phyloP scores from a whole-genome alignment of 2,797 vertebrate genomes.

The Gallinago stenura region DNA sequence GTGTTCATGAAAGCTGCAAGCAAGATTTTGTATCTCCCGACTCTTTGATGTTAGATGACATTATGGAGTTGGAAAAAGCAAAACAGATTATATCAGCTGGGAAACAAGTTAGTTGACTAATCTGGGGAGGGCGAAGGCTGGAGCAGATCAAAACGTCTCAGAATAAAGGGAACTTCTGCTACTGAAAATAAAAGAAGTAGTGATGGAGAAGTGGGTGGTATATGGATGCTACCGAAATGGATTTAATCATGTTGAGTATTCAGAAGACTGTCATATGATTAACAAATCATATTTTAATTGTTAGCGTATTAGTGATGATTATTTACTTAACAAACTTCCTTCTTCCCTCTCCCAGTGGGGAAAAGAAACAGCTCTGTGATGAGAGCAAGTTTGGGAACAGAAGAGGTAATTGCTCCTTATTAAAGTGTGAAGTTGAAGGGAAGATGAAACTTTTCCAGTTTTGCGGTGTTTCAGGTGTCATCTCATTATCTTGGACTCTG shows the following conservation, averaged over 20 bases:
- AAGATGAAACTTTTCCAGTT: not conserved
- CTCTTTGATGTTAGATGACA: conserved; percentile 15
- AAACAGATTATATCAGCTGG: not conserved
- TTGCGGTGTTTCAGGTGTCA: not conserved
- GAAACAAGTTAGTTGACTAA: conserved; percentile 41
- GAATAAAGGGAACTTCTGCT: conserved; percentile 3
- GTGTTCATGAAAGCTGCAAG: not conserved
- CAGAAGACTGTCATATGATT: conserved; percentile 30
- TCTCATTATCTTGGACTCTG: not conserved
- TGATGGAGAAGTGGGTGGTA: conserved; percentile 5
- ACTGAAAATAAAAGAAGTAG: not conserved
- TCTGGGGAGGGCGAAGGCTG: not conserved
- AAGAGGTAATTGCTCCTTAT: not conserved
- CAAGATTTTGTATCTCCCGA: not conserved
- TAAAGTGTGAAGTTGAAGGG: not conserved
- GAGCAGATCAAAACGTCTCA: conserved; percentile 2
- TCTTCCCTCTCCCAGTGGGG: not conserved
- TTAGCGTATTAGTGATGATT: not conserved
- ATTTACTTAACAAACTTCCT: conserved; percentile 56
- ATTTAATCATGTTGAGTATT: conserved; percentile 30
- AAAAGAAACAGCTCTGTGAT: not conserved
- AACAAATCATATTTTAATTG: conserved; percentile 64
- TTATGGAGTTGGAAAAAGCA: not conserved
- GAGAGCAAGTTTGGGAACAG: not conserved
- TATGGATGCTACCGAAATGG: not conserved